These are phyloP conservation scores for Idris sp. DNA, from an alignment of 1,140 invertebrate genomes.

Conservation along the genomic window DNA sequence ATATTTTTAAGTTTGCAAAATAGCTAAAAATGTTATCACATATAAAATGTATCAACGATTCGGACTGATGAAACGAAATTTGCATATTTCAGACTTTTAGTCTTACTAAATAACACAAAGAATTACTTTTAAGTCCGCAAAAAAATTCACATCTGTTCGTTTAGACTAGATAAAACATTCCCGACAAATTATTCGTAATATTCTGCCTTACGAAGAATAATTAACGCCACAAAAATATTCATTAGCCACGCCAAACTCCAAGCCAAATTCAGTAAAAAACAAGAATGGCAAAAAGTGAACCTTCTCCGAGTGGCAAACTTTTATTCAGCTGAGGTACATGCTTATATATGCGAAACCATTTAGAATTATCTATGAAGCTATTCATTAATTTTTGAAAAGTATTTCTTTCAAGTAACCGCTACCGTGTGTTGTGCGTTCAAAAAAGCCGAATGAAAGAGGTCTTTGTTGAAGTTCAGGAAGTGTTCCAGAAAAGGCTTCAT, in stretches of 20 bases:
- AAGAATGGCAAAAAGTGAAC: conserved; percentile 10
- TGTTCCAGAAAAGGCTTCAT: conserved; percentile 29
- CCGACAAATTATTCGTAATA: conserved; percentile 28
- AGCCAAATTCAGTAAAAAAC: background rate
- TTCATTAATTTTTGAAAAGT: conserved; percentile 59
- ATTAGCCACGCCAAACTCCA: conserved; percentile 8
- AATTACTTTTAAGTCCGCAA: background rate
- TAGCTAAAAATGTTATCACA: too few species aligned
- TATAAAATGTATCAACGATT: too few species aligned
- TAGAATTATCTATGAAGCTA: conserved; percentile 51
- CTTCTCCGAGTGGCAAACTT: background rate
- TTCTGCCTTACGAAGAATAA: conserved; percentile 10
- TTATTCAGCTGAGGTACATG: conserved; percentile 27
- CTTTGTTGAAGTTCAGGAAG: conserved; percentile 42
- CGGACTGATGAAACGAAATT: too few species aligned
- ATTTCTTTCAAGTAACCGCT: conserved; percentile 54
- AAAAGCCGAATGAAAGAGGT: conserved; percentile 33
- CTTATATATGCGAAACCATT: conserved; percentile 36
- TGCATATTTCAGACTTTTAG: too few species aligned
- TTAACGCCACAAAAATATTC: conserved; percentile 30
- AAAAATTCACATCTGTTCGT: conserved; percentile 7
- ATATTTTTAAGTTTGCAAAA: too few species aligned
- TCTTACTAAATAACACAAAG: background rate
- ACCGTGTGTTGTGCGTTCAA: conserved; percentile 40
- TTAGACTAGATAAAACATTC: conserved; percentile 25